Evolutionary conservation across 2,888 invertebrate species (phyloP).

Genomic region (Lasius platythorax): DNA sequence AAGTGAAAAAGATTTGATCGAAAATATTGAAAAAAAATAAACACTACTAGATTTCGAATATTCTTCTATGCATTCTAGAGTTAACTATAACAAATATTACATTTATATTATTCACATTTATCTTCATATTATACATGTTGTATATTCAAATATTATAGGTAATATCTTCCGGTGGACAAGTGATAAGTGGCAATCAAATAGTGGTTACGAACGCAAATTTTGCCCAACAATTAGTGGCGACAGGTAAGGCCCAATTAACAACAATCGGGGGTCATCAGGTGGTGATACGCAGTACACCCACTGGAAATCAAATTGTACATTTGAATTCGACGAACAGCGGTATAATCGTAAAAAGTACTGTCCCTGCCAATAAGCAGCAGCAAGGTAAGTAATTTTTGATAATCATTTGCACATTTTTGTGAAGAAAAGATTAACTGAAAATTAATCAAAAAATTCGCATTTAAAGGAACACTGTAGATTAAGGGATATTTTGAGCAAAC

Average conservation of each 20-base stretch:
- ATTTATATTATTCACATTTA: neutral
- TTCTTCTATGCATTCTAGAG: neutral
- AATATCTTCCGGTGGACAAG: constrained; percentile 83
- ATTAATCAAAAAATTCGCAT: neutral
- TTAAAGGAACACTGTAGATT: neutral
- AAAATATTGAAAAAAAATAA: neutral
- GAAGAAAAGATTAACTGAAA: neutral
- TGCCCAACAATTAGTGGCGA: constrained; percentile 92
- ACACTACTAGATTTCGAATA: neutral
- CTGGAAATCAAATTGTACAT: constrained; percentile 92
- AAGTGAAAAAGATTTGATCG: neutral
- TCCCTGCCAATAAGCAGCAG: constrained; percentile 72
- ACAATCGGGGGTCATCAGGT: constrained; percentile 95
- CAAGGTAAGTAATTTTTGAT: constrained; percentile 69
- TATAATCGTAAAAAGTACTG: constrained; percentile 81
- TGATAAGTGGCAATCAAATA: constrained; percentile 88
- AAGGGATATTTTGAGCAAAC: neutral
- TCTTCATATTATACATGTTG: neutral
- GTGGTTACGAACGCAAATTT: constrained; percentile 91
- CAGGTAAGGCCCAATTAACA: constrained; percentile 94
- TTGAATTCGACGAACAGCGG: constrained; percentile 81
- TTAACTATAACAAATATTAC: neutral
- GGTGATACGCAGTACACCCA: constrained; percentile 89
- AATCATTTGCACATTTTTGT: neutral
- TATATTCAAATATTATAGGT: constrained; percentile 81